These are phyloP conservation scores for Lota lota DNA, from an alignment of 2,113 vertebrate species.

Conservation along the genomic window DNA sequence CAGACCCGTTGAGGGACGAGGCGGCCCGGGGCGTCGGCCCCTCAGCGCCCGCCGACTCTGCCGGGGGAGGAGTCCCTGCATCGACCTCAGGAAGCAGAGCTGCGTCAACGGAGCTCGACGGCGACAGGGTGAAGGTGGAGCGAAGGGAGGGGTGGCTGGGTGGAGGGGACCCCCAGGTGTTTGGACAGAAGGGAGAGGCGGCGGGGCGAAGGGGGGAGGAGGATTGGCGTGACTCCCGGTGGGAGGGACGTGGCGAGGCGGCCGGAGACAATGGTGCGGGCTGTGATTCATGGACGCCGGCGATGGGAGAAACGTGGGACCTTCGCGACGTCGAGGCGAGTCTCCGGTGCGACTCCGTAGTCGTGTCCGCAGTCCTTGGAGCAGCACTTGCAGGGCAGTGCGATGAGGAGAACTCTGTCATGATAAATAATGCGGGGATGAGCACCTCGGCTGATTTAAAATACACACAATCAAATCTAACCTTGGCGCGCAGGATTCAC, in stretches of 20 bases:
- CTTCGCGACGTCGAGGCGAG: conserved; percentile 11
- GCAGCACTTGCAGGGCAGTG: conserved; percentile 11
- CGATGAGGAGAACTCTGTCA: conserved; percentile 29
- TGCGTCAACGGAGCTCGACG: conserved; percentile 35
- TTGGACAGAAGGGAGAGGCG: neutral
- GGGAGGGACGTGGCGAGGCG: conserved; percentile 18
- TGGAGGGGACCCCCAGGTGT: conserved; percentile 11
- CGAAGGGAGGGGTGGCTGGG: conserved; percentile 20
- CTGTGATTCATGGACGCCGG: conserved; percentile 21
- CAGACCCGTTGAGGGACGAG: neutral
- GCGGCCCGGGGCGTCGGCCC: neutral
- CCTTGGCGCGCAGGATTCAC: neutral
- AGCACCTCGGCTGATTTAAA: neutral
- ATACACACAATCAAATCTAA: neutral
- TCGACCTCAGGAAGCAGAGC: conserved; percentile 35
- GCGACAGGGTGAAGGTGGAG: conserved; percentile 45
- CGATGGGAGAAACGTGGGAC: conserved; percentile 10
- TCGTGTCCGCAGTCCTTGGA: conserved; percentile 17
- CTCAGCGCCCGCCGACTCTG: neutral
- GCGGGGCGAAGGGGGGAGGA: neutral
- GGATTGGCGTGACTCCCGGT: conserved; percentile 8
- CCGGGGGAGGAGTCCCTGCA: conserved; percentile 10
- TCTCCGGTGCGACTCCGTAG: too few relatives aligned
- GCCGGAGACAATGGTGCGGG: conserved; percentile 4
- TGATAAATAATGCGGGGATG: conserved; percentile 22